Base-by-base conservation (phyloP, 2,888 invertebrate species). In the Papilio gigon region DNA sequence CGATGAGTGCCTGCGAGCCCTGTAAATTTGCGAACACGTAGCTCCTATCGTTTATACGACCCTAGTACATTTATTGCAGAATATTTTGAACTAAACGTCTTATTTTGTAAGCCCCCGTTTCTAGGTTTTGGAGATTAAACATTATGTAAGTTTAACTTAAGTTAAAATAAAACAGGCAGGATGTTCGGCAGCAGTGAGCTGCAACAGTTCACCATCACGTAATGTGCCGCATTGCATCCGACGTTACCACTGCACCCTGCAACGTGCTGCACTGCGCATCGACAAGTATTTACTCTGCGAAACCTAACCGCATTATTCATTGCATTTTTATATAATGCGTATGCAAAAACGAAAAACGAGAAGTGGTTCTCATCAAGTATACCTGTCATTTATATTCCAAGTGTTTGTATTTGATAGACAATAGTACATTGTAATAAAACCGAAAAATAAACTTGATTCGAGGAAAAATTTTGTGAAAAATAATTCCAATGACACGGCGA, bases 1-100 rank as follows among this genome's bases (percentile, higher is more conserved):
- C 70, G 72, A 74, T 66, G 58, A 63, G 44, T 58, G 25, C 56
- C 70, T 72, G n/a, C n/a, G n/a, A n/a, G 78, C 80, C 77, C 80
- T 78, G 82, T 82, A 71, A 84, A 85, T 84, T 84, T 83, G 82
- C 80, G 71, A 80, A 85, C 75, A 71, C 80, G 78, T 80, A 82
- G 71, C 79, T 80, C 76, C 76, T 79, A 67, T 60, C 68, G 67
- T 70, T 75, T 82, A 82, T 88, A 77, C 71, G 73, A 47, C 67
- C 80, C 86, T 88, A 77, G 87, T 88, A 83, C 75, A 76, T 84
- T 84, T 85, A 83, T 84, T 85, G 88, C 86, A 62, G 12, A 68
- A 82, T 76, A 83, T 79, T 82, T 80, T 77, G 62, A n/a, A n/a
- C n/a, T n/a, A n/a, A n/a, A n/a, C n/a, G n/a, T n/a, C n/a, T n/a